A percentile compares a stretch with the other conserved stretches of the same genome.
Conservation (phyloP, 1,140 invertebrate genomes). For the Adelges cooleyi region DNA sequence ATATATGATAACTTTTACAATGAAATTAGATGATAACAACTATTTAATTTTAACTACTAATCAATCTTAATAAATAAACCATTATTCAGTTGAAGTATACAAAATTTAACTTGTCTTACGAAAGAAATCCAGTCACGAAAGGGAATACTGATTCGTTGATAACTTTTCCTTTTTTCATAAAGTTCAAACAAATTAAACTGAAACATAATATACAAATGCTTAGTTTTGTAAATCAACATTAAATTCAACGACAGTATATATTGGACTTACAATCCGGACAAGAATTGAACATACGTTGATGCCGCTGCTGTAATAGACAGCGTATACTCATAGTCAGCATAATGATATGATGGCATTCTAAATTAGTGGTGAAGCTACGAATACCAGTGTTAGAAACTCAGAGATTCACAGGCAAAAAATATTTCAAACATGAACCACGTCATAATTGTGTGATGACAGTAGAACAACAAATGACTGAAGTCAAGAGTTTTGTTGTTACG, state of each 20-base stretch:
- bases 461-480: too few relatives aligned
- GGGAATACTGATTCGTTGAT: conserved; percentile 58
- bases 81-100: conserved; percentile 30
- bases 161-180: conserved; percentile 51
- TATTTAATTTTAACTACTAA: too few relatives aligned
- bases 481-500: too few relatives aligned
- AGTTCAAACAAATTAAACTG: conserved; percentile 56
- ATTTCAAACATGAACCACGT: too few relatives aligned
- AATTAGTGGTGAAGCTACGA: too few relatives aligned
- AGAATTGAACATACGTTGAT: conserved; percentile 1
- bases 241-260: background rate
- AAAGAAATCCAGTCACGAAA: conserved; percentile 62
- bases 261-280: conserved; percentile 11
- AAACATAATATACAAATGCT: conserved; percentile 35
- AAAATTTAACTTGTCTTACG: too few relatives aligned
- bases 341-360: too few relatives aligned
- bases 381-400: too few relatives aligned
- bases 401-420: too few relatives aligned
- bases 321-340: background rate
- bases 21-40: too few relatives aligned
- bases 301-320: background rate
- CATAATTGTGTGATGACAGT: too few relatives aligned
- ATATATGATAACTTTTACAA: too few relatives aligned
- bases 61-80: conserved; percentile 5
- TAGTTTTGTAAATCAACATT: background rate